Percentiles rank a stretch among this genome's conserved stretches.
phyloP scores from a whole-genome alignment of 2,888 invertebrate genomes.

The Oithona nana region DNA sequence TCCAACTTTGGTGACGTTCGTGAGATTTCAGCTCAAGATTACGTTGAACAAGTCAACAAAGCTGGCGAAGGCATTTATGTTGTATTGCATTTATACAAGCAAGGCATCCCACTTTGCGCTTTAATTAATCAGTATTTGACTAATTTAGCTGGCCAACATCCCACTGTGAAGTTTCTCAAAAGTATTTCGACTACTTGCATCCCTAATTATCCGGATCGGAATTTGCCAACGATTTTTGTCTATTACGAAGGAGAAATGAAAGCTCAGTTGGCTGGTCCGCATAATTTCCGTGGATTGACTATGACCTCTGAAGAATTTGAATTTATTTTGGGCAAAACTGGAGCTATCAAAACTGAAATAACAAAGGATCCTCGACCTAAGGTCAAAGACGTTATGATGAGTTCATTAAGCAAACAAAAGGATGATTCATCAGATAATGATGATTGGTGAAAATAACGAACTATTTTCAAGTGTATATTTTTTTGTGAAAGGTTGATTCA shows the following conservation, averaged over 20 bases:
- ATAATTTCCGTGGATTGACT: conserved; percentile 61
- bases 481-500: no score
- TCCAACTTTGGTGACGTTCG: conserved; percentile 60
- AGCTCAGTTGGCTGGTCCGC: conserved; percentile 64
- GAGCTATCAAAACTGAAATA: conserved; percentile 7
- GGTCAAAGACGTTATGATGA: conserved; percentile 52
- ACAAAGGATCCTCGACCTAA: conserved; percentile 9
- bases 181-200: conserved; percentile 84
- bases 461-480: no score
- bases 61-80: conserved; percentile 89
- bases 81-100: conserved; percentile 80
- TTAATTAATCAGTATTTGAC: conserved; percentile 65
- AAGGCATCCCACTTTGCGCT: conserved; percentile 74
- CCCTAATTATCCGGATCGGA: conserved; percentile 85
- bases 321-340: conserved; percentile 9
- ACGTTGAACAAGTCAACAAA: conserved; percentile 74
- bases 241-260: conserved; percentile 69
- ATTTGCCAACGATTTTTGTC: conserved; percentile 83
- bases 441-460: conserved; percentile 42
- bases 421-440: conserved; percentile 33
- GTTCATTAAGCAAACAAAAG: conserved; percentile 40
- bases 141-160: conserved; percentile 55
- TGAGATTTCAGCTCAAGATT: conserved; percentile 83
- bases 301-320: conserved; percentile 43
- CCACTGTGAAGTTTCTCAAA: conserved; percentile 25